Percentiles rank a stretch among this genome's conserved stretches.
Evolutionary conservation across 2,113 vertebrate species (phyloP).

Genomic region (Bothrops jararaca): DNA sequence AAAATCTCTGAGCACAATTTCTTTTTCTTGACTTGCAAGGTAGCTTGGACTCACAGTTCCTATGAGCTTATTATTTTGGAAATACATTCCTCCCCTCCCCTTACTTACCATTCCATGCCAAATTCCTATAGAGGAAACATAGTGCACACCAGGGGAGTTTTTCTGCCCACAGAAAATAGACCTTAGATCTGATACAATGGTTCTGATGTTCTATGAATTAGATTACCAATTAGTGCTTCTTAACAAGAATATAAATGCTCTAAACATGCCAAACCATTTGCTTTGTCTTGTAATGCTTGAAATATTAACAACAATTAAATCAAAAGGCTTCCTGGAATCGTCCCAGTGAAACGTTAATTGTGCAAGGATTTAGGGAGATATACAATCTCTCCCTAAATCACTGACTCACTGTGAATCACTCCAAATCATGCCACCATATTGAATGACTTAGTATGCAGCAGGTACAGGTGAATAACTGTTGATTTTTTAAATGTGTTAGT

Average conservation of each 20-base stretch:
- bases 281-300: constrained; percentile 2
- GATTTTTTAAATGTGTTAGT: neutral
- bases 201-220: neutral
- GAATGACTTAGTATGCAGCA: neutral
- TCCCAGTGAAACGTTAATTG: constrained; percentile 14
- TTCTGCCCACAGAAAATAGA: neutral
- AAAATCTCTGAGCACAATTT: neutral
- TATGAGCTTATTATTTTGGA: neutral
- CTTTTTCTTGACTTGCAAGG: neutral
- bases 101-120: neutral
- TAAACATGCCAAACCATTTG: neutral
- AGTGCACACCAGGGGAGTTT: neutral
- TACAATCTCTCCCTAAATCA: neutral
- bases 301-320: constrained; percentile 14
- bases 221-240: neutral
- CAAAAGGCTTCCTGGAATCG: neutral
- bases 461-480: neutral
- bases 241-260: neutral
- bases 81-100: neutral
- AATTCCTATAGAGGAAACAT: neutral
- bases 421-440: neutral
- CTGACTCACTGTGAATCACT: neutral
- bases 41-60: neutral
- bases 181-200: neutral
- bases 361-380: neutral